phyloP scores from a whole-genome alignment of 2,888 invertebrate species.

The Nysson spinosus region DNA sequence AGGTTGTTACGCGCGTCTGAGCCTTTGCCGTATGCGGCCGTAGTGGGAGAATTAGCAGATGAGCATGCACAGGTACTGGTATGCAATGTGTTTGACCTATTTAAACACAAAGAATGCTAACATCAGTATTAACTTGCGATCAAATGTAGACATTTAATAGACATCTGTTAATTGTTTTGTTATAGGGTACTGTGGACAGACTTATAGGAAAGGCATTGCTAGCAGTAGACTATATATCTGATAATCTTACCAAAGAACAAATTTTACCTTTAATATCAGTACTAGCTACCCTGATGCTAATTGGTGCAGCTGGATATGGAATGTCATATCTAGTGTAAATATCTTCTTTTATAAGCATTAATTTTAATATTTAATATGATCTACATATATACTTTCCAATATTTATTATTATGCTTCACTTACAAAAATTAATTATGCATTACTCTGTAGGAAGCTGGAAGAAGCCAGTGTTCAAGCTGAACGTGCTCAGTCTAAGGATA shows the following conservation, averaged over 20 bases:
- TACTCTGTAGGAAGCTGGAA: conserved; percentile 80
- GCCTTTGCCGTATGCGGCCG: conserved; percentile 87
- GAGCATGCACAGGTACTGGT: conserved; percentile 79
- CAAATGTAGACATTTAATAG: not conserved
- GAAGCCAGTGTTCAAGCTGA: conserved; percentile 80
- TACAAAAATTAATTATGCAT: conserved; percentile 4
- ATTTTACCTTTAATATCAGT: conserved; percentile 88
- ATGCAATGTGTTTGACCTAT: not conserved
- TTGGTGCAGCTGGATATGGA: conserved; percentile 88
- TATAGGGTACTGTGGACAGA: conserved; percentile 83
- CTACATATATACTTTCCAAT: not conserved
- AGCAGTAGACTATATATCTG: conserved; percentile 85
- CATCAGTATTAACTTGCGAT: too few species aligned
- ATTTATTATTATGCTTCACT: not conserved
- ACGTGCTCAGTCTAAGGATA: conserved; percentile 77
- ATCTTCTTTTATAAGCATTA: conserved; percentile 21
- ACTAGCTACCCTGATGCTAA: conserved; percentile 87
- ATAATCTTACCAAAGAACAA: conserved; percentile 87
- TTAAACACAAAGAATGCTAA: too few species aligned
- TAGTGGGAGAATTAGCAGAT: conserved; percentile 80
- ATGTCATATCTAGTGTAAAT: conserved; percentile 90
- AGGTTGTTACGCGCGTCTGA: conserved; percentile 86
- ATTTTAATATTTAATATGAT: not conserved
- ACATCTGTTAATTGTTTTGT: not conserved
- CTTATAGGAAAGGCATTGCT: conserved; percentile 83